Percentiles rank a stretch among this genome's conserved stretches.
phyloP scores from a whole-genome alignment of 2,888 invertebrate genomes.

The Cantharis flavilabris region DNA sequence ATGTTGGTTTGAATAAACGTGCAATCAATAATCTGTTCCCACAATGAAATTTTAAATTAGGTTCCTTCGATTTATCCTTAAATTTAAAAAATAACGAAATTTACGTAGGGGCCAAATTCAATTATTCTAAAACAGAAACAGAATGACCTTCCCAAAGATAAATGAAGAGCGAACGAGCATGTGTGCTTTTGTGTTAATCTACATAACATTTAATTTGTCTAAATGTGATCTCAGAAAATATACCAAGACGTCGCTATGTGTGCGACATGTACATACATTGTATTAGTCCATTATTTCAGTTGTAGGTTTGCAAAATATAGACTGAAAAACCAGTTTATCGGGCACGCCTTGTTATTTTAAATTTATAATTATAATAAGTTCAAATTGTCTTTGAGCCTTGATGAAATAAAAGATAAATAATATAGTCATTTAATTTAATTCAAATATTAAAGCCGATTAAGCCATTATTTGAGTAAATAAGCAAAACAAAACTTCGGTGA shows the following conservation, averaged over 20 bases:
- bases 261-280: conserved; percentile 18
- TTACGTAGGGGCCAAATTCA: not conserved
- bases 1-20: not conserved
- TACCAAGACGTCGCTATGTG: not conserved
- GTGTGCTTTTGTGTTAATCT: not conserved
- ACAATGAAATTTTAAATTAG: not conserved
- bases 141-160: not conserved
- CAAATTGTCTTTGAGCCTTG: not conserved
- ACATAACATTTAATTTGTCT: conserved; percentile 2
- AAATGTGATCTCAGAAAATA: not conserved
- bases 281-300: conserved; percentile 15
- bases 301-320: not conserved
- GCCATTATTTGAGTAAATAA: not conserved
- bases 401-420: not conserved
- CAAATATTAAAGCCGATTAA: not conserved
- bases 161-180: not conserved
- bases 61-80: not conserved
- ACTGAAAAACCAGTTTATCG: not conserved
- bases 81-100: not conserved
- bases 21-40: not conserved
- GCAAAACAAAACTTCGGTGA: not conserved
- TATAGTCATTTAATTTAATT: not conserved
- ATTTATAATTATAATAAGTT: not conserved
- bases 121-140: not conserved
- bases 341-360: not conserved